Evolutionary conservation across 1,140 invertebrate species (phyloP), one percentile per base, ranked within the genome.

Genomic region (silkworm (Bombyx mori)): DNA sequence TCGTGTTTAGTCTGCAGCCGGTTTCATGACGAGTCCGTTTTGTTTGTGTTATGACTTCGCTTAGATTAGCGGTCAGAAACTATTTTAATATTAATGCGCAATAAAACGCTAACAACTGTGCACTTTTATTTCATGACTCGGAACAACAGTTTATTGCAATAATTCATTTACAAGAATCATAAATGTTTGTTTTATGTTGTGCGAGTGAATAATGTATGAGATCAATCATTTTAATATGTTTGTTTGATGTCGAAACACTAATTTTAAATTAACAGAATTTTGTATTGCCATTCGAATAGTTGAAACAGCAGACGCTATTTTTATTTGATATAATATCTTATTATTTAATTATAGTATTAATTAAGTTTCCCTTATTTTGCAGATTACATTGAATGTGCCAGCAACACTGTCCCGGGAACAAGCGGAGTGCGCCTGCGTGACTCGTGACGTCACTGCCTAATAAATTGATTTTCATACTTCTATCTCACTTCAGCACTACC

Each of bases 391-490:
- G 26, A 35, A 35, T 52, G 18, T 22, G 42, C 42, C 69, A 71
- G 86, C 86, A 86, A 89, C 79, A 69, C 79, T 56, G 60, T 61
- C 74, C 82, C 78, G 82, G 83, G 83, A 75, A 59, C 51, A 55
- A 55, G 35, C 57, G 58, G 58, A 71, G 45, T 56, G 75, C 88
- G 88, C 85, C 73, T 79, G 88, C 85, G 86, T 73, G 59, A 8
- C 42, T 1, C 65, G 83, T 88, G 86, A 89, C 87, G 88, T 89
- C 86, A 89, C 85, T 60, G 63, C 69, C 75, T 87, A 86, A 88
- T 89, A 88, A 89, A 89, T 89, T 89, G 88, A 88, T 89, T 89
- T 89, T 89, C 79, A 83, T 72, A 65, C 75, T 58, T 60, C 71
- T 73, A 62, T 86, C 84, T 63, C 73, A 51, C 47, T 88, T 73